Conservation (phyloP, 1,140 invertebrate genomes). For the Drosophila carrolli region DNA sequence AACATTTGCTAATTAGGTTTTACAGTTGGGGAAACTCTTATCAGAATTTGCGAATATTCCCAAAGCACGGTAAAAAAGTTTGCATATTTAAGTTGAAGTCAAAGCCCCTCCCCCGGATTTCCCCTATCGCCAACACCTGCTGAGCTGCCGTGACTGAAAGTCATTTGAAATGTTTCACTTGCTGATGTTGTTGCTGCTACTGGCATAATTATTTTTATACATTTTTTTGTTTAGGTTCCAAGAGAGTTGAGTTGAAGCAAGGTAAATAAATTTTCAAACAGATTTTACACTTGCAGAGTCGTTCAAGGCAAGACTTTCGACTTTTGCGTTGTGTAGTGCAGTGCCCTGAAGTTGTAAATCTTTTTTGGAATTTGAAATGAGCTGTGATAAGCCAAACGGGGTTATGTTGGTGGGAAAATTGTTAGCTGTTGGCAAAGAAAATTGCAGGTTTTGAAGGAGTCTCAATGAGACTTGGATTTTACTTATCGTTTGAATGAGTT, state of each 20-base stretch:
- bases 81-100: constrained; percentile 55
- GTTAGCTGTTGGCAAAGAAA: background rate
- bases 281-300: constrained; percentile 31
- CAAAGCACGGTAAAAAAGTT: constrained; percentile 37
- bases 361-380: constrained; percentile 38
- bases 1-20: constrained; percentile 59
- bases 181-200: constrained; percentile 19
- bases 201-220: constrained; percentile 53
- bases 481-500: background rate
- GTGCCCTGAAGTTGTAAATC: constrained; percentile 28
- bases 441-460: background rate
- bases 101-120: constrained; percentile 4
- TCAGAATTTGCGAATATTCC: constrained; percentile 36
- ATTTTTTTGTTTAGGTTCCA: constrained; percentile 20
- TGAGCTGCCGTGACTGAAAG: constrained; percentile 55
- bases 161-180: constrained; percentile 54
- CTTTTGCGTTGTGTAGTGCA: constrained; percentile 7
- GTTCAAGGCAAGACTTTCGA: constrained; percentile 38
- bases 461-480: background rate
- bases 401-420: constrained; percentile 13
- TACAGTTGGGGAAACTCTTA: constrained; percentile 40
- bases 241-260: constrained; percentile 22
- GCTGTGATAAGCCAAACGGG: constrained; percentile 29
- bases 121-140: constrained; percentile 25
- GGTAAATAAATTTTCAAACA: constrained; percentile 41